A percentile compares a stretch with the other conserved stretches of the same genome.
These are phyloP conservation scores for Fulmarus glacialis DNA, from an alignment of 2,113 vertebrate genomes.

Conservation along the genomic window DNA sequence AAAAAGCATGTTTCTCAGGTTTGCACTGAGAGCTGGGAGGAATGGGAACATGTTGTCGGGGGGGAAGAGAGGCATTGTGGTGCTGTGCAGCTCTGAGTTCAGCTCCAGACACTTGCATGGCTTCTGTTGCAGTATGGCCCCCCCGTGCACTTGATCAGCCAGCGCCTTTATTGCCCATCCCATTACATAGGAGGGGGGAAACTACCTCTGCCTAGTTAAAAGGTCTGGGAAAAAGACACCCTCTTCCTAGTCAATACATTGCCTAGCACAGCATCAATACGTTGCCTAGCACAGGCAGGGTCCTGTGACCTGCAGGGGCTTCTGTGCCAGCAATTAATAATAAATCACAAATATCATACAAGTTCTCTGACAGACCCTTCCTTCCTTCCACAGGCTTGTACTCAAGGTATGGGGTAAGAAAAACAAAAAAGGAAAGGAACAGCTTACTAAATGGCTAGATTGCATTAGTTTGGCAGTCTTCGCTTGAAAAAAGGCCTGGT, in stretches of 20 bases:
- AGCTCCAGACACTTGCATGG: neutral
- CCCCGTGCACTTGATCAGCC: neutral
- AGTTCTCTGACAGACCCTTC: slow-evolving; percentile 59
- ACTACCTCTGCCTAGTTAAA: neutral
- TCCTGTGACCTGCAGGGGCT: neutral
- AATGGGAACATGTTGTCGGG: neutral
- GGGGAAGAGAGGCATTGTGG: neutral
- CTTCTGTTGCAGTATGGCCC: neutral
- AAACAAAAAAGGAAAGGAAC: slow-evolving; percentile 54
- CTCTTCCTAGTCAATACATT: neutral
- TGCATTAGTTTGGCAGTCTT: slow-evolving; percentile 20
- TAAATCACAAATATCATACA: slow-evolving; percentile 49
- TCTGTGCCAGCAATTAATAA: slow-evolving; percentile 44
- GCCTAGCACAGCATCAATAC: neutral
- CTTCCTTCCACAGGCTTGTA: slow-evolving; percentile 48
- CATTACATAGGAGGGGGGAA: neutral
- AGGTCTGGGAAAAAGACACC: neutral
- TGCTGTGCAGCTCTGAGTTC: neutral
- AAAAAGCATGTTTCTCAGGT: neutral
- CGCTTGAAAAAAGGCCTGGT: slow-evolving; percentile 31
- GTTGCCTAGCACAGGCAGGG: neutral
- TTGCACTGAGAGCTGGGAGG: neutral
- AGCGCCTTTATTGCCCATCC: neutral
- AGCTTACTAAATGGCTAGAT: neutral
- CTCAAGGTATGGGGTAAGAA: slow-evolving; percentile 54